Conservation (phyloP, 2,888 invertebrate species). For the Brachylomia viminalis region DNA sequence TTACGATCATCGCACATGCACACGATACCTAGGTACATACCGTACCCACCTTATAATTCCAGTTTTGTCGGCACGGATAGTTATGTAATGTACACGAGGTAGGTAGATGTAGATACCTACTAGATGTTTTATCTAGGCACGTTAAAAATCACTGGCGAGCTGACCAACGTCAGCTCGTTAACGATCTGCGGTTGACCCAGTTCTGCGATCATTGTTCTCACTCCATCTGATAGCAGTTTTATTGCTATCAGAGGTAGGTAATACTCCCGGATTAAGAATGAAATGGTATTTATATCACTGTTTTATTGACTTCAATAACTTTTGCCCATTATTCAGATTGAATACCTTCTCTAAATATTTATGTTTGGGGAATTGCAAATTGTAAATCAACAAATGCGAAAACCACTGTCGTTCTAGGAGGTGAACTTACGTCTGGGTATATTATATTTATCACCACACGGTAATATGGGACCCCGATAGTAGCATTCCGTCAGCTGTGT, state of each 20-base stretch:
- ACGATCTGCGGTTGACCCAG: constrained; percentile 64
- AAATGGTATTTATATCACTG: constrained; percentile 15
- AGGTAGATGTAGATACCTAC: not conserved
- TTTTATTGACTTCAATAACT: constrained; percentile 31
- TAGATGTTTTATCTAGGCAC: constrained; percentile 36
- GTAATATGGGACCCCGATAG: not conserved
- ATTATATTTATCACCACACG: not conserved
- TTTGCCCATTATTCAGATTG: constrained; percentile 11
- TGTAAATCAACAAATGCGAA: constrained; percentile 14
- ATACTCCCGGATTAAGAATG: constrained; percentile 23
- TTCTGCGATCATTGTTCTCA: constrained; percentile 57
- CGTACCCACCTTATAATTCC: not conserved
- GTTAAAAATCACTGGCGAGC: constrained; percentile 54
- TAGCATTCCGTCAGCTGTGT: not conserved
- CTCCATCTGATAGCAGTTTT: constrained; percentile 53
- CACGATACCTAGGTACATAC: not conserved
- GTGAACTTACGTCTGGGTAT: not conserved
- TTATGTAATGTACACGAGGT: constrained; percentile 2
- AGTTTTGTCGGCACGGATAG: not conserved
- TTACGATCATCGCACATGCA: not conserved
- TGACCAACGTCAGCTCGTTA: constrained; percentile 52
- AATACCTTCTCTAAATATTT: not conserved
- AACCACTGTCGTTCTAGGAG: not conserved
- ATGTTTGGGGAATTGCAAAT: constrained; percentile 16
- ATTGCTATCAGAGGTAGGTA: constrained; percentile 44